Evolutionary conservation across 2,888 invertebrate genomes (phyloP), one percentile per base, ranked within the genome.

Genomic region (Diogma glabrata): DNA sequence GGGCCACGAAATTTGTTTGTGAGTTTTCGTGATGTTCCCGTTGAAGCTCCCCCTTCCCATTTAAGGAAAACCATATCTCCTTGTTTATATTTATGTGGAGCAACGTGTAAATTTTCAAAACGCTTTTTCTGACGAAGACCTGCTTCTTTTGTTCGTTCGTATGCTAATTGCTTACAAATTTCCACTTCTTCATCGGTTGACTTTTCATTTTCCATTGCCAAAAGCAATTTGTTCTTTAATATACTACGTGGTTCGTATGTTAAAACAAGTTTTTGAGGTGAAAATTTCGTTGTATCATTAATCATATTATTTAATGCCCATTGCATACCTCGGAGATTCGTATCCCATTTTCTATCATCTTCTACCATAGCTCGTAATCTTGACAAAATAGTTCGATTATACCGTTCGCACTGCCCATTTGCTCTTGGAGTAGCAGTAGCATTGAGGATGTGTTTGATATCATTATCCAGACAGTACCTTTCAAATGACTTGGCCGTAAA

Each of bases 361-460:
- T 9, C 24, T 19, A 49, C 36, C 49, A 28, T 49, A 28, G 49
- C 38, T 26, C 49, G 43, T 19, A 50, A 43, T 4, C 47, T 45
- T 22, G 16, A 20, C 20, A 20, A 50, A 9, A 45, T 17, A 3
- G 54, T 53, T 17, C 54, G 33, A 28, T 54, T 54, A 30, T 52
- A 46, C 20, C 51, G 16, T 17, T 56, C 52, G 7, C 54, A 48
- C 28, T 53, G 54, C 2, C 54, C 56, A 38, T 54, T 56, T 12
- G 6, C 33, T 33, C 33, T 33, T 33, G 5, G 33, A 12, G 33
- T 33, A n/a, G 33, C 33, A 14, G 33, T 33, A 33, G 9, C 33
- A 10, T 33, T 33, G n/a, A 33, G 14, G 14, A 33, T 33, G 10
- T 33, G 33, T 28, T 28, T 46, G 16, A 55, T 55, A 5, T 26